phyloP scores from a whole-genome alignment of 2,113 vertebrate genomes.

The Xyrauchen texanus region DNA sequence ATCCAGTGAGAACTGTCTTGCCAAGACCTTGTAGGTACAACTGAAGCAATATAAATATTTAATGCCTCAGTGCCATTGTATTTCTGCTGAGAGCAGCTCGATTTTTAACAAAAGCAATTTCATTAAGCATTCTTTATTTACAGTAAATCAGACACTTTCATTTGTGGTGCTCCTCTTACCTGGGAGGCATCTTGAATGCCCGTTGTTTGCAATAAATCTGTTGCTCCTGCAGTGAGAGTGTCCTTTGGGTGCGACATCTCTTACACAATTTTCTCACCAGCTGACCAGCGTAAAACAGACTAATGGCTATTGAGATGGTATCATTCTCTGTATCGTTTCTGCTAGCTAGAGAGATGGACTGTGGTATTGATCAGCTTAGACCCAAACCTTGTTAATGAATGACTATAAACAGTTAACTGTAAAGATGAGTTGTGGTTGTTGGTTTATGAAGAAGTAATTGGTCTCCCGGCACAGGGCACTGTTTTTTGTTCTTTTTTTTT shows the following conservation, averaged over 20 bases:
- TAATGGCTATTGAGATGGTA: conserved; percentile 27
- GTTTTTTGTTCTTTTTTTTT: not conserved
- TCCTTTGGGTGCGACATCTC: conserved; percentile 42
- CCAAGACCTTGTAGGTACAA: conserved; percentile 58
- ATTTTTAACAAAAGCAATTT: conserved; percentile 79
- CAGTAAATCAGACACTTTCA: conserved; percentile 72
- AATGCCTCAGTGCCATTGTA: conserved; percentile 81
- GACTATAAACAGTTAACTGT: conserved; percentile 31
- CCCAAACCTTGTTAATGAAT: conserved; percentile 25
- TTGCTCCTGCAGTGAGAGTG: conserved; percentile 67
- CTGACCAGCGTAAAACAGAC: conserved; percentile 14
- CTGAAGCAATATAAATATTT: conserved; percentile 82
- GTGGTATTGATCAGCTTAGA: conserved; percentile 36
- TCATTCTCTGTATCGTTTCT: conserved; percentile 7
- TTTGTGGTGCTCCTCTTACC: conserved; percentile 57
- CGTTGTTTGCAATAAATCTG: conserved; percentile 77
- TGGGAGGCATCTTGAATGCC: conserved; percentile 66
- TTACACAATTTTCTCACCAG: conserved; percentile 11
- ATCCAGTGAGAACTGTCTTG: conserved; percentile 59
- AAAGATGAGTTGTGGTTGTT: conserved; percentile 28
- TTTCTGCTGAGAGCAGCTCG: conserved; percentile 80
- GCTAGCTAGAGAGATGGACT: conserved; percentile 29
- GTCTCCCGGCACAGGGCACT: conserved; percentile 14
- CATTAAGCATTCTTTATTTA: conserved; percentile 82
- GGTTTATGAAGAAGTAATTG: conserved; percentile 47